These are phyloP conservation scores for Slavum lentiscoides DNA, from an alignment of 2,888 invertebrate species.

Conservation along the genomic window DNA sequence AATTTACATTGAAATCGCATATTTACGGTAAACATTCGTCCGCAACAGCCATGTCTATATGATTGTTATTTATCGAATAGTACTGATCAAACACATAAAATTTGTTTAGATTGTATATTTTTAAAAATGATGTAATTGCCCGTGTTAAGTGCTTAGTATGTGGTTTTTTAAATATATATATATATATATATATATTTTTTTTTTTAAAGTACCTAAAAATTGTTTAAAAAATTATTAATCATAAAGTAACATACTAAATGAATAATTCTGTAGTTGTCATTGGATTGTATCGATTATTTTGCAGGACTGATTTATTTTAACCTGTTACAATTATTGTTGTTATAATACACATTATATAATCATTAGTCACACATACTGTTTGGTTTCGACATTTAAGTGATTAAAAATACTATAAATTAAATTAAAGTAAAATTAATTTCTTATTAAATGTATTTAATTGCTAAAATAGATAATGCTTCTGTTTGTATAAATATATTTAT, in stretches of 20 bases:
- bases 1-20: conserved; percentile 46
- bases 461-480: not conserved
- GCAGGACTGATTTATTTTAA: conserved; percentile 2
- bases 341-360: not conserved
- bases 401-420: not conserved
- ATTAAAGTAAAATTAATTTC: not conserved
- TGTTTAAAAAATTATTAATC: not conserved
- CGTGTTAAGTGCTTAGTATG: too few relatives aligned
- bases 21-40: conserved; percentile 42
- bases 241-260: not conserved
- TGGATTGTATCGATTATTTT: not conserved
- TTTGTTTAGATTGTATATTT: not conserved
- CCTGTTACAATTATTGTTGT: not conserved
- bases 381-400: not conserved
- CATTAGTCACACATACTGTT: not conserved
- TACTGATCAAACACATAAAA: not conserved
- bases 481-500: too few relatives aligned
- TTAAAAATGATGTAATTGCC: not conserved
- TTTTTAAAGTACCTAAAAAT: not conserved
- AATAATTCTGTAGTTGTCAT: not conserved
- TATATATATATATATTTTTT: not conserved
- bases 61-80: not conserved
- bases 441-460: not conserved
- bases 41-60: conserved; percentile 15
- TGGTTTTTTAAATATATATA: not conserved